A percentile compares a stretch with the other conserved stretches of the same genome.
These are phyloP conservation scores for Graphium colonna DNA, from an alignment of 2,888 invertebrate species.

Conservation along the genomic window DNA sequence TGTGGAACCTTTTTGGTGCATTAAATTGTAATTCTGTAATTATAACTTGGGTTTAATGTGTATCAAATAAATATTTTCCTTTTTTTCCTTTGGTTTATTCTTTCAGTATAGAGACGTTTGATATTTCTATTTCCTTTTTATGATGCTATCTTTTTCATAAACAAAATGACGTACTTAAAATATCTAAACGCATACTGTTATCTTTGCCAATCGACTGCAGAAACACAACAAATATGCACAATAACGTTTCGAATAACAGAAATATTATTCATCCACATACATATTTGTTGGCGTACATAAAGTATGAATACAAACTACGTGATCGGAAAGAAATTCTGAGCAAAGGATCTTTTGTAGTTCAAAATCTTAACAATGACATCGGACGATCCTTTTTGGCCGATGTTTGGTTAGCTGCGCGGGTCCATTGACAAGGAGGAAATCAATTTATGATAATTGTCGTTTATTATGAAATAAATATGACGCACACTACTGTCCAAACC, in stretches of 20 bases:
- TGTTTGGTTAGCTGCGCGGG: conserved; percentile 84
- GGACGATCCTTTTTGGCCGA: conserved; percentile 80
- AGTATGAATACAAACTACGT: conserved; percentile 54
- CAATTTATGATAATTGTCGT: conserved; percentile 80
- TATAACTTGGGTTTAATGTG: too few relatives aligned
- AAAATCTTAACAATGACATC: conserved; percentile 62
- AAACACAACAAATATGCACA: conserved; percentile 19
- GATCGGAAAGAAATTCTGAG: conserved; percentile 26
- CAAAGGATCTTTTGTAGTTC: conserved; percentile 42
- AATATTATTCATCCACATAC: conserved; percentile 25
- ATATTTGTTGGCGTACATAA: conserved; percentile 61
- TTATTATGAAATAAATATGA: conserved; percentile 80
- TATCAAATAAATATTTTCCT: too few relatives aligned
- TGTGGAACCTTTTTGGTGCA: too few relatives aligned
- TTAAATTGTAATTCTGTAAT: too few relatives aligned
- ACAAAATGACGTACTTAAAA: conserved; percentile 6
- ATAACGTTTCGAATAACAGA: conserved; percentile 34
- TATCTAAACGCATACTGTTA: conserved; percentile 1
- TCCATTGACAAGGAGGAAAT: conserved; percentile 68
- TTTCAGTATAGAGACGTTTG: too few relatives aligned
- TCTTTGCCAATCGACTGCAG: conserved; percentile 20
- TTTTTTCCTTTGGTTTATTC: too few relatives aligned
- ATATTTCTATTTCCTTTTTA: too few relatives aligned
- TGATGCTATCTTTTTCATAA: too few relatives aligned
- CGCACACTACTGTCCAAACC: conserved; percentile 63